phyloP scores from a whole-genome alignment of 2,113 vertebrate genomes.

The Lepus europaeus region DNA sequence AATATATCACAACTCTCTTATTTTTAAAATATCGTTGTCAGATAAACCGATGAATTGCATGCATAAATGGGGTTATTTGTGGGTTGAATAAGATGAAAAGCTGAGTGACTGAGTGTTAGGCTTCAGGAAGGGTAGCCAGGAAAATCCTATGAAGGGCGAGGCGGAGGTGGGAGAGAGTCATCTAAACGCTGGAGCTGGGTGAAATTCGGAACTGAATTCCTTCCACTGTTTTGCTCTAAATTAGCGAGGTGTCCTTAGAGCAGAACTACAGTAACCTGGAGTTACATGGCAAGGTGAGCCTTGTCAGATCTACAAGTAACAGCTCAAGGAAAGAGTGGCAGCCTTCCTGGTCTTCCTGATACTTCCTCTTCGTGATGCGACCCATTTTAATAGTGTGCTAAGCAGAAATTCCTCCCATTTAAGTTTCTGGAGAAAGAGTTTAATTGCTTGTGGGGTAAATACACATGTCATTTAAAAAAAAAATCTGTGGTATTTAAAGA shows the following conservation, averaged over 20 bases:
- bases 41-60: constrained; percentile 41
- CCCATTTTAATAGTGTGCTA: constrained; percentile 58
- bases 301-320: constrained; percentile 65
- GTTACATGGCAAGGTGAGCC: constrained; percentile 71
- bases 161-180: constrained; percentile 27
- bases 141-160: neutral
- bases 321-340: neutral
- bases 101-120: neutral
- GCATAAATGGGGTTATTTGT: constrained; percentile 40
- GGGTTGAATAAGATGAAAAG: constrained; percentile 49
- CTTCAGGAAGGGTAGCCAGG: constrained; percentile 43
- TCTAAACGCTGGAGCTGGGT: neutral
- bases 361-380: neutral
- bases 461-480: neutral
- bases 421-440: constrained; percentile 20
- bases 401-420: rapidly evolving
- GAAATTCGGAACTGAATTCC: constrained; percentile 34
- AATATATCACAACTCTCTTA: constrained; percentile 14
- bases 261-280: constrained; percentile 66
- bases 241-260: constrained; percentile 73
- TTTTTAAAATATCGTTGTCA: constrained; percentile 35
- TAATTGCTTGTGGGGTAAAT: constrained; percentile 37
- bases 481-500: constrained; percentile 24
- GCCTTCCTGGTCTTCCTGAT: constrained; percentile 13
- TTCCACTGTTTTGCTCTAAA: constrained; percentile 74